A percentile compares a stretch with the other conserved stretches of the same genome.
phyloP scores from a whole-genome alignment of 2,113 vertebrate species.

The Balaeniceps rex region DNA sequence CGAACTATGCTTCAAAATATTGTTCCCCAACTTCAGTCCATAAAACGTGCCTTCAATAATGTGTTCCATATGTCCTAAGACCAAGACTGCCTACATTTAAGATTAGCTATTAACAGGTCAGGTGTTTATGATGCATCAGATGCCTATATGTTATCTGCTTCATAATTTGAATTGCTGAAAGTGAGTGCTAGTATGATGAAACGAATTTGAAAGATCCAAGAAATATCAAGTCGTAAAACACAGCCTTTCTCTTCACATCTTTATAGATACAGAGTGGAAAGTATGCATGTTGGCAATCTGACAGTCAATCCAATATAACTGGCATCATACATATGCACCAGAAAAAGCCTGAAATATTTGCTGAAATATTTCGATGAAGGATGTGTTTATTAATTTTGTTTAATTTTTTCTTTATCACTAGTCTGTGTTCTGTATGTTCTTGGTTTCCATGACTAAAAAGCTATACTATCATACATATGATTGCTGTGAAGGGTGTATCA shows the following conservation, averaged over 20 bases:
- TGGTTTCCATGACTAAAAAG: neutral
- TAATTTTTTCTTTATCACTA: neutral
- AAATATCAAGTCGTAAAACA: neutral
- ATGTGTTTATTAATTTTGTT: neutral
- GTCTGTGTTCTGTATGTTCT: neutral
- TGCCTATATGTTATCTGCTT: neutral
- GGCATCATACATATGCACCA: neutral
- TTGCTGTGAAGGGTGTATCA: neutral
- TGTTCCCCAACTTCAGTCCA: neutral
- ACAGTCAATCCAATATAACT: neutral
- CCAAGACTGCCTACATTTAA: neutral
- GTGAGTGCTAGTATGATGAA: neutral
- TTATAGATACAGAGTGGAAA: neutral
- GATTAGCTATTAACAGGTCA: neutral
- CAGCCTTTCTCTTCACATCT: neutral
- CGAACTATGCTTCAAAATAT: neutral
- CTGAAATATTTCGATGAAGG: neutral
- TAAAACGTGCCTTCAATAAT: neutral
- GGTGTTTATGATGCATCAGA: neutral
- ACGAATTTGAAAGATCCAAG: neutral
- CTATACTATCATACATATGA: neutral
- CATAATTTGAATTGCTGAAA: neutral
- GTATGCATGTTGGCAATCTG: neutral
- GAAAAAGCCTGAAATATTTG: neutral
- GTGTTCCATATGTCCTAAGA: neutral